Evolutionary conservation across 2,797 vertebrate genomes (phyloP).

Genomic region (Eospalax fontanierii): DNA sequence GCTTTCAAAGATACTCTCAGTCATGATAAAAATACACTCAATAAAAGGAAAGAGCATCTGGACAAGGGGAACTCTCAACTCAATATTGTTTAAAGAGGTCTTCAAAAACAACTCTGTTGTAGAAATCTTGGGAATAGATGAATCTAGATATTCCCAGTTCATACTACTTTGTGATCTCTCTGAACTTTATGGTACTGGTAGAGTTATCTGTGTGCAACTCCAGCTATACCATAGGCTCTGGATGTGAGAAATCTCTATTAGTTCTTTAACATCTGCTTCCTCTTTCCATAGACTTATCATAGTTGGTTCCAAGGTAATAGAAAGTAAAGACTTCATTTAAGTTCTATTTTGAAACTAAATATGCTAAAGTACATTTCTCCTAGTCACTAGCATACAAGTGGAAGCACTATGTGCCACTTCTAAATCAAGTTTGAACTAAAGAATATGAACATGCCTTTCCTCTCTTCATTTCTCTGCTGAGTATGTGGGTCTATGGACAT

Average conservation of each 20-base stretch:
- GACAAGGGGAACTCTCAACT: not conserved
- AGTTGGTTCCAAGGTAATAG: not conserved
- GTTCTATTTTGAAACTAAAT: slow-evolving; percentile 39
- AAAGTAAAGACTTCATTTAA: slow-evolving; percentile 2
- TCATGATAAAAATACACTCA: not conserved
- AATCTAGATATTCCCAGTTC: not conserved
- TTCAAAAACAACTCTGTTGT: not conserved
- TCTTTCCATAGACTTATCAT: not conserved
- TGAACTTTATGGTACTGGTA: not conserved
- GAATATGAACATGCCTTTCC: not conserved
- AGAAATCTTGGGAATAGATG: not conserved
- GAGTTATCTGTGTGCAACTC: not conserved
- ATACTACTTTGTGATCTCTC: not conserved
- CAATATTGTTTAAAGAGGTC: not conserved
- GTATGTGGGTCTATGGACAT: not conserved
- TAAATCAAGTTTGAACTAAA: not conserved
- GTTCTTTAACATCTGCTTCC: not conserved
- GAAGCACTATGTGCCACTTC: not conserved
- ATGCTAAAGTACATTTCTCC: not conserved
- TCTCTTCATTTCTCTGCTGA: not conserved
- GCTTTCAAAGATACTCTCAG: not conserved
- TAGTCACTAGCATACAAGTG: not conserved
- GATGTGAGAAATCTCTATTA: not conserved
- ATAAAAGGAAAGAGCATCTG: not conserved
- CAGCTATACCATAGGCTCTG: not conserved